phyloP scores from a whole-genome alignment of 2,888 invertebrate genomes.

The Xylota segnis region DNA sequence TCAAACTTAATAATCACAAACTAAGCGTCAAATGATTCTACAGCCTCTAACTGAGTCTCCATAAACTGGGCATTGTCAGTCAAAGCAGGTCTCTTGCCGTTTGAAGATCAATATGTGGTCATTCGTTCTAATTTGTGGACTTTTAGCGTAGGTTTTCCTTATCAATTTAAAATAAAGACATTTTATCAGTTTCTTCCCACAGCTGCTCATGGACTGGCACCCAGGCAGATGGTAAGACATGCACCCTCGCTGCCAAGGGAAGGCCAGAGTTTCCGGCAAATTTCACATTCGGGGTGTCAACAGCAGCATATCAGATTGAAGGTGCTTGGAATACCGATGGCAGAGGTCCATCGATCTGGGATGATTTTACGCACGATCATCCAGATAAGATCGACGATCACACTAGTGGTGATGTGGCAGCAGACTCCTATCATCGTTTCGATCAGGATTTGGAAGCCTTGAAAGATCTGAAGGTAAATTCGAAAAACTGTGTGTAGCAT shows the following conservation, averaged over 20 bases:
- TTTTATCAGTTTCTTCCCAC: background rate
- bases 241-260: conserved; percentile 64
- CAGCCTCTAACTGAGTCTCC: background rate
- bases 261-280: conserved; percentile 78
- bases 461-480: conserved; percentile 85
- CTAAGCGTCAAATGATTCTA: no score
- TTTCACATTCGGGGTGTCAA: conserved; percentile 80
- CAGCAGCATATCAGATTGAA: conserved; percentile 81
- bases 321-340: conserved; percentile 82
- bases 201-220: conserved; percentile 24
- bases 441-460: conserved; percentile 86
- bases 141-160: conserved; percentile 36
- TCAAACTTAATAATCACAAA: no score
- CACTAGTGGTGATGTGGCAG: conserved; percentile 86
- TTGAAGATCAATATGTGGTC: conserved; percentile 46
- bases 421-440: conserved; percentile 87
- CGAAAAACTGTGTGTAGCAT: background rate
- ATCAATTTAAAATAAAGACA: conserved; percentile 1
- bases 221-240: conserved; percentile 18
- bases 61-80: conserved; percentile 20
- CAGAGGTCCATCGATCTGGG: conserved; percentile 86
- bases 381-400: conserved; percentile 84
- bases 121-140: conserved; percentile 9
- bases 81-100: conserved; percentile 14
- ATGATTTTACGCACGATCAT: conserved; percentile 82